These are phyloP conservation scores for Boloria selene DNA, from an alignment of 2,888 invertebrate species.

Conservation along the genomic window DNA sequence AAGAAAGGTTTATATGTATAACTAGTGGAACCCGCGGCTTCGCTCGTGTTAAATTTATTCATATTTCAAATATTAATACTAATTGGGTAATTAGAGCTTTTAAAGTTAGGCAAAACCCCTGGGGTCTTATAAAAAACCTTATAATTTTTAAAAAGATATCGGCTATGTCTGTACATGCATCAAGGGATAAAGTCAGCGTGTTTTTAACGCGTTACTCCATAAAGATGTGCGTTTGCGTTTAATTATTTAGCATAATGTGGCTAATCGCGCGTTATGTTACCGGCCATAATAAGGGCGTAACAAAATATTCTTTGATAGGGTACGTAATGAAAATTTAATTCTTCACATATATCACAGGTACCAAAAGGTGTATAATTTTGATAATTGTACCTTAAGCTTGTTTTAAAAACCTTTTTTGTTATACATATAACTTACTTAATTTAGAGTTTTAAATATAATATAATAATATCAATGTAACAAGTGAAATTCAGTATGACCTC, in stretches of 20 bases:
- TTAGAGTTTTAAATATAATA: no score
- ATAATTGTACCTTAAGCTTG: no score
- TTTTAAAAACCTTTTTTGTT: no score
- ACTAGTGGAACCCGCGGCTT: no score
- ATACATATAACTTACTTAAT: no score
- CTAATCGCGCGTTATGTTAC: conserved; percentile 28
- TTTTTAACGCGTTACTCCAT: conserved; percentile 36
- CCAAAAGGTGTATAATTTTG: no score
- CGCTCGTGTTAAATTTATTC: no score
- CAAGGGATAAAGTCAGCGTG: conserved; percentile 31
- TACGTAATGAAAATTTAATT: conserved; percentile 2
- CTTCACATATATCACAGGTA: no score
- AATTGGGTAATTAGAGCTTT: neutral
- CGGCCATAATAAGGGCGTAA: conserved; percentile 1
- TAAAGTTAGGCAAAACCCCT: neutral
- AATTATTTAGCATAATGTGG: conserved; percentile 36
- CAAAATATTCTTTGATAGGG: neutral
- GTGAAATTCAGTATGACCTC: no score
- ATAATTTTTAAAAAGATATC: neutral
- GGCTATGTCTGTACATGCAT: conserved; percentile 27
- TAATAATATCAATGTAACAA: no score
- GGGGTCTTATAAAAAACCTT: neutral
- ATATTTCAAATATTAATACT: no score
- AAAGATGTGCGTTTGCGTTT: conserved; percentile 38
- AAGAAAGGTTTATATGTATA: no score